These are phyloP conservation scores for Narcine bancroftii DNA, from an alignment of 2,113 vertebrate genomes.

Conservation along the genomic window DNA sequence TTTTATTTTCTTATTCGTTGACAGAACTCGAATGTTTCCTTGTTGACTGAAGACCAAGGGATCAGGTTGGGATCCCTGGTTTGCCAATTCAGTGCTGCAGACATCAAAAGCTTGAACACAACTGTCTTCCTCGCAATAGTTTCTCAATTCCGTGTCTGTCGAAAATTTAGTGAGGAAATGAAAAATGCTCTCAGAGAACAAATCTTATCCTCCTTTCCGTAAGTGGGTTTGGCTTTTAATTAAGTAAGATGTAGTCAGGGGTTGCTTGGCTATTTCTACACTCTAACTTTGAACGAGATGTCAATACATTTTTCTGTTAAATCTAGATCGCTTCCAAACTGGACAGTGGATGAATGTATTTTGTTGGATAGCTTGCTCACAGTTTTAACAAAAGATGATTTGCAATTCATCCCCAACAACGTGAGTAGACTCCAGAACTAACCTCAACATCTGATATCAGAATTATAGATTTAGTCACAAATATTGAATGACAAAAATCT, in stretches of 20 bases:
- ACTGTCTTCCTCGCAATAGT: not conserved
- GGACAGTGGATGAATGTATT: not conserved
- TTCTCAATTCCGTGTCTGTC: not conserved
- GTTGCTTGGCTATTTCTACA: not conserved
- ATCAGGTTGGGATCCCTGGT: conserved; percentile 10
- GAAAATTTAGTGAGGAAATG: not conserved
- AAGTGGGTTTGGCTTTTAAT: not conserved
- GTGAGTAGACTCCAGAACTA: not conserved
- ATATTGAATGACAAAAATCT: not conserved
- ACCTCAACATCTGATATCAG: not conserved
- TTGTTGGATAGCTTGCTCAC: not conserved
- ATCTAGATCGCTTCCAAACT: not conserved
- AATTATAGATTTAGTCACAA: not conserved
- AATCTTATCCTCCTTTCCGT: not conserved
- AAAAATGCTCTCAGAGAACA: not conserved
- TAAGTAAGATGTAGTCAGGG: not conserved
- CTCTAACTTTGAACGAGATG: not conserved
- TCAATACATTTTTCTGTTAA: not conserved
- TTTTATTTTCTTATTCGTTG: not conserved
- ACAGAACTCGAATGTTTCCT: not conserved
- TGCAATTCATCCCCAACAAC: not conserved
- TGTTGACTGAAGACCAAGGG: not conserved
- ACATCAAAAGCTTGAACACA: not conserved
- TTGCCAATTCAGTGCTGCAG: not conserved
- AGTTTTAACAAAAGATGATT: not conserved